Evolutionary conservation across 2,113 vertebrate species (phyloP), one percentile per base, ranked within the genome.

Genomic region (Etheostoma spectabile): DNA sequence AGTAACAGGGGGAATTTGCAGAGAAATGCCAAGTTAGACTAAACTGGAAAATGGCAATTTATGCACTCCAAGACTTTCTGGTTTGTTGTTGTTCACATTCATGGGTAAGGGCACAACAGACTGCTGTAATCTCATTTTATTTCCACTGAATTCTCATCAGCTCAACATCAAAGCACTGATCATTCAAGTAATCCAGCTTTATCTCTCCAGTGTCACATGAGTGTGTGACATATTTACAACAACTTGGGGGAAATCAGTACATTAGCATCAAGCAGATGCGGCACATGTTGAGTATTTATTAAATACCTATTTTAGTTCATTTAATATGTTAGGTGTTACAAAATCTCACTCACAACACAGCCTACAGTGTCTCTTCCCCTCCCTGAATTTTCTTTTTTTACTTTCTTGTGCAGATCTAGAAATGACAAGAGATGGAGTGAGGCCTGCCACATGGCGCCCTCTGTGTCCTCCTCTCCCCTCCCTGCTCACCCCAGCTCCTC

Each of bases 401-500:
- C 61, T 70, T 65, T 83, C 38, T 59, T 76, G 82, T 62, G 45
- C 82, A 91, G 73, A 90, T 84, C 55, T 67, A 90, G 70, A 86
- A 70, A 85, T 81, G 75, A 77, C 81, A 74, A 72, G 73, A 85
- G 79, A 90, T 91, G 79, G 74, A 86, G 72, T 35, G 84, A 91
- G 77, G 87, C 84, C 84, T 90, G 84, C 67, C 80, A 83, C 82
- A 83, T 82, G 84, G 74, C 80, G 63, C 86, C 66, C 86, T 76
- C 82, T 88, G 81, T 82, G 78, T 85, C 84, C 82, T 87, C 87
- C 81, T 66, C 79, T 74, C 88, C 77, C 82, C 79, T 67, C 78
- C 88, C 79, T 67, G 75, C 88, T 86, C 84, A 48, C 90, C 89
- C 89, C 88, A 88, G 86, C 90, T 93, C 93, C 82, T 95, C 92